Base-by-base conservation (phyloP, 1,140 invertebrate genomes). In the Gryon sp. region DNA sequence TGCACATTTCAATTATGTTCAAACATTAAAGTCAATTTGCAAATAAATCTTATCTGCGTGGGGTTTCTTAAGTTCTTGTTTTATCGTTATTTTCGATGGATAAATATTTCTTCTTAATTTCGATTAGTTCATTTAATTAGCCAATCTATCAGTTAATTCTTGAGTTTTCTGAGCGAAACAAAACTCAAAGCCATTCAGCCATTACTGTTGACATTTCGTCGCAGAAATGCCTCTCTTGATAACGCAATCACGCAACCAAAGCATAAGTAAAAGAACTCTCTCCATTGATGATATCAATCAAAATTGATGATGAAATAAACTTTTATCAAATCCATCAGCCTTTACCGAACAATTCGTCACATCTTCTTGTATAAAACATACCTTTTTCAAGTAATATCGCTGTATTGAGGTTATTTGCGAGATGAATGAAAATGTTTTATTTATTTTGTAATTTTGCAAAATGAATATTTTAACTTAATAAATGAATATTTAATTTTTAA, bases 291-390 rank as follows among this genome's bases (percentile, higher is more conserved):
- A 70, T 70, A 70, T 70, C 38, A 60, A 70, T 70, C 66, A 62
- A 36, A 70, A 70, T 70, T 60, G 65, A 69, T 69, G 65, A 69
- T 36, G 65, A 50, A 69, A 69, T 60, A 52, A 60, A 69, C 24
- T 59, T 59, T 69, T 69, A 69, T 69, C 65, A 59, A 59, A 52
- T 15, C 43, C 53, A 69, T 69, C 53, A 52, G 46, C 55, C 66
- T 60, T 60, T 70, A 53, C 55, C 66, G 28, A 20, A 20, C 43
- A 30, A 59, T 52, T 48, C 46, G 53, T 53, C 53, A 34, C n/a
- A 18, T 45, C 46, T 36, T 30, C 40, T 57, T 28, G 20, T 9
- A 52, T 32, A 46, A 59, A 45, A 4, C 38, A 36, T 12, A 66
- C 48, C 20, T 43, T n/a, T n/a, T n/a, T n/a, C n/a, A n/a, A n/a